These are phyloP conservation scores for Scarus forsteni DNA, from an alignment of 2,797 vertebrate genomes.

Conservation along the genomic window DNA sequence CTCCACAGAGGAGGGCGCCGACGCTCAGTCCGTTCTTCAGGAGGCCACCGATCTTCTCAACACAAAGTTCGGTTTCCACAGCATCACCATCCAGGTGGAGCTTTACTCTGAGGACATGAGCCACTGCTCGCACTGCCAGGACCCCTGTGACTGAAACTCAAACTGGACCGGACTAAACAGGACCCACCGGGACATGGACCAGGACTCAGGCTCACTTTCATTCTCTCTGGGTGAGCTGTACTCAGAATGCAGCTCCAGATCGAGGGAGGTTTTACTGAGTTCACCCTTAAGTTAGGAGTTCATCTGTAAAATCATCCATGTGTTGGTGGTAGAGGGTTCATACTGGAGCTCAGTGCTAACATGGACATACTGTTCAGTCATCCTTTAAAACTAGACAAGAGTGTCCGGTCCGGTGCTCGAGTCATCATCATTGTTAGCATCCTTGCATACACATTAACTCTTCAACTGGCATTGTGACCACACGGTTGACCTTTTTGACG, in stretches of 20 bases:
- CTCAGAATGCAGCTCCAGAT: constrained; percentile 25
- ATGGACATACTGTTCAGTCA: neutral
- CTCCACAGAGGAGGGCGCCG: constrained; percentile 83
- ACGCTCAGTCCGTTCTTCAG: constrained; percentile 87
- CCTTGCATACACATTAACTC: neutral
- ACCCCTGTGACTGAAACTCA: constrained; percentile 83
- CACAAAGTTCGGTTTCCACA: constrained; percentile 91
- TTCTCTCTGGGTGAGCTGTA: constrained; percentile 30
- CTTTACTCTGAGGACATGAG: constrained; percentile 88
- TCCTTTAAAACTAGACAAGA: neutral
- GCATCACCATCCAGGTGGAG: constrained; percentile 94
- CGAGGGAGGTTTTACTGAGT: constrained; percentile 1
- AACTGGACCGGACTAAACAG: constrained; percentile 8
- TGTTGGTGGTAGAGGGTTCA: constrained; percentile 7
- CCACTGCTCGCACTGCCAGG: constrained; percentile 89
- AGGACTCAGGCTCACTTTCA: constrained; percentile 33
- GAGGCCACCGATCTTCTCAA: constrained; percentile 89
- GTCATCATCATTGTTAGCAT: neutral
- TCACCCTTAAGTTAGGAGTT: neutral
- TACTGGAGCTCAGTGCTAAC: constrained; percentile 32
- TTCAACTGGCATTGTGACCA: no score
- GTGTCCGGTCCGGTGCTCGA: no score
- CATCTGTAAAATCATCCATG: constrained; percentile 39
- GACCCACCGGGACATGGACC: constrained; percentile 27
- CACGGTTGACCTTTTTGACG: no score